Evolutionary conservation across 1,140 invertebrate species (phyloP).

Genomic region (Zaprionus nigranus): DNA sequence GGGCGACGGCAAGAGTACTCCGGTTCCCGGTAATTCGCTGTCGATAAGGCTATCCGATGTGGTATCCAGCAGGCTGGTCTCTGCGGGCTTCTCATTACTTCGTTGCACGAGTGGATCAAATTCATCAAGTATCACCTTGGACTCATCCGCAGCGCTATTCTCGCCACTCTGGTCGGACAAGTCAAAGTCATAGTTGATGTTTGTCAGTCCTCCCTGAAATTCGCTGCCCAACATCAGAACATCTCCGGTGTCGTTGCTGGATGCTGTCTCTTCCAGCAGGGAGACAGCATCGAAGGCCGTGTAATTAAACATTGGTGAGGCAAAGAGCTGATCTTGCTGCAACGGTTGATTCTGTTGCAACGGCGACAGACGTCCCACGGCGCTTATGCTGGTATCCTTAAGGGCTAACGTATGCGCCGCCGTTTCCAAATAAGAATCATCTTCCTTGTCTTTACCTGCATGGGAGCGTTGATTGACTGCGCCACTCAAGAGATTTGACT

Average conservation of each 20-base stretch:
- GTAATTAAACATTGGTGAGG: constrained; percentile 85
- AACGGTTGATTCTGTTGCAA: constrained; percentile 44
- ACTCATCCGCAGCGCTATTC: constrained; percentile 88
- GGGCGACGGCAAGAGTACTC: constrained; percentile 88
- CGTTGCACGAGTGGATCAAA: constrained; percentile 83
- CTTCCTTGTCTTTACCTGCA: constrained; percentile 10
- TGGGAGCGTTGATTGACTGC: constrained; percentile 28
- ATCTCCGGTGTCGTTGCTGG: constrained; percentile 85
- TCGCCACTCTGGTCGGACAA: constrained; percentile 89
- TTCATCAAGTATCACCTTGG: constrained; percentile 79
- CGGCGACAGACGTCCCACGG: constrained; percentile 67
- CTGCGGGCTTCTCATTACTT: neutral
- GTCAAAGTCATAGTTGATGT: constrained; percentile 90
- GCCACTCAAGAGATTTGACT: constrained; percentile 66
- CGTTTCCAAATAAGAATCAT: constrained; percentile 27
- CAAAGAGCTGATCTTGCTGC: constrained; percentile 85
- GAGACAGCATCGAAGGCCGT: constrained; percentile 86
- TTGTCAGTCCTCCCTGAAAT: constrained; percentile 86
- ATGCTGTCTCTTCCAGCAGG: constrained; percentile 84
- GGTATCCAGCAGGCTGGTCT: constrained; percentile 47
- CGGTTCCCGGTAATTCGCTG: constrained; percentile 85
- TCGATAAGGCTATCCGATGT: constrained; percentile 84
- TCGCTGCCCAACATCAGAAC: constrained; percentile 85
- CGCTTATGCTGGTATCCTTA: constrained; percentile 59
- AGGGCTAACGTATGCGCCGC: constrained; percentile 44